Base-by-base conservation (phyloP, 2,888 invertebrate genomes). In the Arctia plantaginis region DNA sequence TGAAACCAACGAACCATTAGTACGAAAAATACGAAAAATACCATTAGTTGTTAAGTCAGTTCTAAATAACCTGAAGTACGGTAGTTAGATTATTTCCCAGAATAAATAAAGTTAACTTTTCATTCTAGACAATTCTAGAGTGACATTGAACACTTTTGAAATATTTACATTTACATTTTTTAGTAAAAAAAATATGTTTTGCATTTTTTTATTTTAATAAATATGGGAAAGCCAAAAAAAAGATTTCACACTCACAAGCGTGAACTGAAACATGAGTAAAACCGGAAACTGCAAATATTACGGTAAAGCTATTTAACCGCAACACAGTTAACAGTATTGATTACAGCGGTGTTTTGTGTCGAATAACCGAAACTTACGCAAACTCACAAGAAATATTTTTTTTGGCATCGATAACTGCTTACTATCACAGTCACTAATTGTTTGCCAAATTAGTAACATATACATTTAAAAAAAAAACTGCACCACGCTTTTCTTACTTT, bases 1-100 rank as follows among this genome's bases (percentile, higher is more conserved):
- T 97, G 94, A 30, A 96, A 70, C 3, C 55, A n/a, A 39, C 7
- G 30, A 7, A 62, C 18, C n/a, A n/a, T n/a, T n/a, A n/a, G n/a
- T n/a, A n/a, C n/a, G n/a, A n/a, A n/a, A n/a, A n/a, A n/a, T n/a
- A n/a, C n/a, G n/a, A n/a, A n/a, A n/a, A 62, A 18, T 62, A 30
- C 30, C 30, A 30, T 62, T 7, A 62, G 62, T 62, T 18, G 47
- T 20, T 8, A 20, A 23, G 23, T 51, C 51, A 23, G 7, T 51
- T 3, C 18, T 47, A 23, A 23, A 51, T 51, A 51, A 51, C 0
- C 47, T 6, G 18, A 47, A 47, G 13, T 10, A 12, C 12, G 41
- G 12, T 41, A 41, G 41, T 41, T 47, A 18, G 18, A 47, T 6
- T 47, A 47, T 18, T 18, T 47, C 6, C 47, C 18, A 47, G 47